Base-by-base conservation (phyloP, 2,797 vertebrate species). In the Streptopelia turtur region DNA sequence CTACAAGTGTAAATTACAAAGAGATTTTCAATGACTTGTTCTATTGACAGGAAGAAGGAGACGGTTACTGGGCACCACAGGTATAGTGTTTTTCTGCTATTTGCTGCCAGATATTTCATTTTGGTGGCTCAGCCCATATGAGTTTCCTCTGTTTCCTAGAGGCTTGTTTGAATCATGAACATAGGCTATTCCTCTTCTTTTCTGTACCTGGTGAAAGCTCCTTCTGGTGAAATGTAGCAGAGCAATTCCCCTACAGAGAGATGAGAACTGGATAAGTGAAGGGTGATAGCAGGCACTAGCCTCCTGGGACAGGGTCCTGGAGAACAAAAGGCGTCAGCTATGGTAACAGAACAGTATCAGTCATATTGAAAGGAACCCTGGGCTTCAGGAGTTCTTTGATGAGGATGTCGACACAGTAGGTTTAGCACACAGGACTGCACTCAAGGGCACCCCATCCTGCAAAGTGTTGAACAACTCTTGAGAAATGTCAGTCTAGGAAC, bases 361-460 rank as follows among this genome's bases (percentile, higher is more conserved):
- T 7, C 13, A 3, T 16, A 13, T 22, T 23, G 43, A 78, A 74
- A 45, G 22, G 12, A 74, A 13, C 7, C 77, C 30, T 65, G 45
- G 31, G 13, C 11, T 70, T 68, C 43, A 56, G 60, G 7, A 9
- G 5, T 37, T 59, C 53, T 35, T 71, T 53, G 31, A 33, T 70
- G 61, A 60, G 22, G 23, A 41, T 1, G 2, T 39, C 2, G 5
- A 14, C 5, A 3, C 12, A 56, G 27, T 11, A 41, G 17, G 3
- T 2, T 57, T 69, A 57, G 10, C 16, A 71, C 0, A 1, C 21
- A 55, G 15, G 10, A 52, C 5, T 13, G 13, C 6, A 21, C 7
- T 56, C 43, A 31, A 31, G 28, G 12, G 0, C 0, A 2, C 8
- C 8, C 5, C 4, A 22, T 45, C 25, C 6, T 60, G 25, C 53